A percentile compares a stretch with the other conserved stretches of the same genome.
These are phyloP conservation scores for Dinomys branickii DNA, from an alignment of 2,113 vertebrate genomes.

Conservation along the genomic window DNA sequence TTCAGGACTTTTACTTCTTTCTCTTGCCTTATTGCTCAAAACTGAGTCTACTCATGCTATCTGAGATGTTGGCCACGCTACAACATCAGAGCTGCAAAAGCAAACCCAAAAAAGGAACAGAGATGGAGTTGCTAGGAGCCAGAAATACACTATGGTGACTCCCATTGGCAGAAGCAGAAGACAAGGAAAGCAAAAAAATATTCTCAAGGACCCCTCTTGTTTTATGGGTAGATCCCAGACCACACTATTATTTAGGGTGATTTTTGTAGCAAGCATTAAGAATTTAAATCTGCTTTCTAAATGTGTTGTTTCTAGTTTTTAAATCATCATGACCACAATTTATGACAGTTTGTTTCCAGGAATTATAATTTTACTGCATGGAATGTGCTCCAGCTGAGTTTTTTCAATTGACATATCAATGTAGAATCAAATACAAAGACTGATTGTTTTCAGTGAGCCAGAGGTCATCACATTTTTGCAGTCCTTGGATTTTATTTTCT, in stretches of 20 bases:
- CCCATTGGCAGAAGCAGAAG: not conserved
- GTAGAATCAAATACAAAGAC: not conserved
- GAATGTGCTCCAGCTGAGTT: not conserved
- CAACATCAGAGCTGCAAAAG: not conserved
- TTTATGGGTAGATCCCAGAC: not conserved
- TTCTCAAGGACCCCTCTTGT: not conserved
- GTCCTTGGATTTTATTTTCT: slow-evolving; percentile 7
- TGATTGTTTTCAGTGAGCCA: not conserved
- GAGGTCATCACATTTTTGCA: not conserved
- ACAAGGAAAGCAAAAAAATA: not conserved
- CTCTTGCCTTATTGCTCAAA: not conserved
- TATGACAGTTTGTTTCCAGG: not conserved
- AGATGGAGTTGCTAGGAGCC: not conserved
- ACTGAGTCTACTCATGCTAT: not conserved
- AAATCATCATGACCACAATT: not conserved
- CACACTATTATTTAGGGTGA: not conserved
- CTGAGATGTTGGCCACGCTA: not conserved
- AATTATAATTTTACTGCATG: not conserved
- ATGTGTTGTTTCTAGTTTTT: slow-evolving; percentile 3
- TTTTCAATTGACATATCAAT: not conserved
- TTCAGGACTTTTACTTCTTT: not conserved
- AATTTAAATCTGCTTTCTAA: slow-evolving; percentile 26
- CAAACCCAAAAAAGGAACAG: not conserved
- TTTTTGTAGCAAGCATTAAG: not conserved
- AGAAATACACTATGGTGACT: not conserved